Evolutionary conservation across 2,888 invertebrate genomes (phyloP).

Genomic region (Cremastinae sp.): DNA sequence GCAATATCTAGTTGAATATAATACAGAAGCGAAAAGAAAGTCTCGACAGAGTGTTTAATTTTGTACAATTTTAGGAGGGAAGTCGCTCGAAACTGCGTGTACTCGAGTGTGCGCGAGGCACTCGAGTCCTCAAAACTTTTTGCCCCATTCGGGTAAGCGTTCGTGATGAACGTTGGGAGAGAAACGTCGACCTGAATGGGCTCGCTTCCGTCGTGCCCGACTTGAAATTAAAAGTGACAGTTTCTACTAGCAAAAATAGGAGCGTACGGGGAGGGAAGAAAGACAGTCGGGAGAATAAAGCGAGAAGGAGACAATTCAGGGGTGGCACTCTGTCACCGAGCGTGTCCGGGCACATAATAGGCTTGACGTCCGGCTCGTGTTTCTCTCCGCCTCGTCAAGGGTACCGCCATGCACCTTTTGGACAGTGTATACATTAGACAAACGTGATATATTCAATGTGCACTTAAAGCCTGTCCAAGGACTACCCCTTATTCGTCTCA

Average conservation of each 20-base stretch:
- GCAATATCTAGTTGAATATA: too few relatives aligned
- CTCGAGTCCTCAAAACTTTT: background rate
- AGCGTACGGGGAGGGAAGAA: slow-evolving; percentile 9
- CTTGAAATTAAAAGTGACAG: slow-evolving; percentile 56
- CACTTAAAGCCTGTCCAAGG: too few relatives aligned
- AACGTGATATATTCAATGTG: slow-evolving; percentile 58
- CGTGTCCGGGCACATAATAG: slow-evolving; percentile 51
- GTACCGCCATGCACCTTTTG: slow-evolving; percentile 36
- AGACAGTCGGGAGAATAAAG: slow-evolving; percentile 9
- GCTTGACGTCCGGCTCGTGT: slow-evolving; percentile 58
- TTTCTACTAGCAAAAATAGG: slow-evolving; percentile 37
- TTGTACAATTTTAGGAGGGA: too few relatives aligned
- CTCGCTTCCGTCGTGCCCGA: slow-evolving; percentile 36
- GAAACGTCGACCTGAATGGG: slow-evolving; percentile 26
- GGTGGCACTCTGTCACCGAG: slow-evolving; percentile 46
- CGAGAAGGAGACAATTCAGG: slow-evolving; percentile 48
- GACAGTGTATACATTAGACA: slow-evolving; percentile 49
- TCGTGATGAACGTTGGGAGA: slow-evolving; percentile 22
- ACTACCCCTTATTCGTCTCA: too few relatives aligned
- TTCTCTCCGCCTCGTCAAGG: slow-evolving; percentile 53
- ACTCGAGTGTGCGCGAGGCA: background rate
- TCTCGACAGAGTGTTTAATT: too few relatives aligned
- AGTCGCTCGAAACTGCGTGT: too few relatives aligned
- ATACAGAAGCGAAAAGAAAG: too few relatives aligned
- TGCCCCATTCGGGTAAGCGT: background rate